phyloP scores from a whole-genome alignment of 53 echinoderm and acorn worm species.

The Mesocentrotus franciscanus region DNA sequence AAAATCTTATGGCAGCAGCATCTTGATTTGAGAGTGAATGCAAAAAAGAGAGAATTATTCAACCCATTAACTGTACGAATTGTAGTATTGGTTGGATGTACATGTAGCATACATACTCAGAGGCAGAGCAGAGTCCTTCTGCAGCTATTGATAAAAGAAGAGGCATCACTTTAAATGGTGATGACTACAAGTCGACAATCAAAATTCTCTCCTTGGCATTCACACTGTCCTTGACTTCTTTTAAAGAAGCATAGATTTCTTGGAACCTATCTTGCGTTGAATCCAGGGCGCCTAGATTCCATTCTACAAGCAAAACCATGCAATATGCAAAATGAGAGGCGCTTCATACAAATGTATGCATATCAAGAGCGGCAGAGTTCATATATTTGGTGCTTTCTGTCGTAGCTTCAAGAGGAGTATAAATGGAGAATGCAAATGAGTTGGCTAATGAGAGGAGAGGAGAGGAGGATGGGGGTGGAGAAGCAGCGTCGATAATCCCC shows the following conservation, averaged over 20 bases:
- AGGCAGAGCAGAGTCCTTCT: background rate
- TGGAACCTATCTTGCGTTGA: background rate
- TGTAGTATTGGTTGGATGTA: background rate
- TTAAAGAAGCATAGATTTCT: background rate
- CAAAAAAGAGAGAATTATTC: background rate
- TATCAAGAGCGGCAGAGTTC: background rate
- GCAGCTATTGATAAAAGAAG: constrained; percentile 6
- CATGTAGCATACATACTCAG: background rate
- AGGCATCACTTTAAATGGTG: background rate
- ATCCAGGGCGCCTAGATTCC: background rate
- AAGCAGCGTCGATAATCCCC: background rate
- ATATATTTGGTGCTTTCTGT: background rate
- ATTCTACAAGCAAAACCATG: background rate
- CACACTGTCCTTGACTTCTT: background rate
- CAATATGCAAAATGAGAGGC: background rate
- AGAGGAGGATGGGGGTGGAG: background rate
- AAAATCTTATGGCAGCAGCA: background rate
- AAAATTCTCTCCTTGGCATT: constrained; percentile 35
- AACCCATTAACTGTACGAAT: background rate
- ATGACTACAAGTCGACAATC: background rate
- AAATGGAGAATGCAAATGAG: constrained; percentile 14
- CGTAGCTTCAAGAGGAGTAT: constrained; percentile 3
- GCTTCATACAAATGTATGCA: background rate
- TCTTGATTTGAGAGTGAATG: background rate
- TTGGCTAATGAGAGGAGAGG: constrained; percentile 1